Conservation (phyloP, 1,140 invertebrate species). For the Luehdorfia chinensis region DNA sequence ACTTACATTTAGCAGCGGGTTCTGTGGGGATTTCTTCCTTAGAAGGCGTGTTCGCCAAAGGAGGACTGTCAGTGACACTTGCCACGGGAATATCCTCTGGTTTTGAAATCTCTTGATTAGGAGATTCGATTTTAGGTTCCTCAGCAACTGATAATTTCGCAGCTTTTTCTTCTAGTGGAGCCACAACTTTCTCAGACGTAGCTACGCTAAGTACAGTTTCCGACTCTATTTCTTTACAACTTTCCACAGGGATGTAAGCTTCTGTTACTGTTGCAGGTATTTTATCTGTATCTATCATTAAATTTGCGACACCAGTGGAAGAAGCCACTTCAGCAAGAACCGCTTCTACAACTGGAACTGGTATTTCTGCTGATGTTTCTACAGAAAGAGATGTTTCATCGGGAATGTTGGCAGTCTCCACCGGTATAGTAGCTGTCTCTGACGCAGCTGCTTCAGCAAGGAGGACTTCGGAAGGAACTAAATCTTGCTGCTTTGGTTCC, state of each 20-base stretch:
- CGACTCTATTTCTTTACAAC: slow-evolving; percentile 23
- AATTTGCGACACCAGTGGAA: slow-evolving; percentile 6
- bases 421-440: slow-evolving; percentile 17
- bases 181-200: no score
- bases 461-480: no score
- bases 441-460: slow-evolving; percentile 22
- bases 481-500: no score
- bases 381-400: slow-evolving; percentile 10
- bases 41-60: slow-evolving; percentile 58
- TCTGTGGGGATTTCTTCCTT: slow-evolving; percentile 50
- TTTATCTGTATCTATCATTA: slow-evolving; percentile 19
- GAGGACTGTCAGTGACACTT: slow-evolving; percentile 52
- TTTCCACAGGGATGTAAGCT: slow-evolving; percentile 19
- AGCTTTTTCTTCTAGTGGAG: neutral
- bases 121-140: slow-evolving; percentile 24
- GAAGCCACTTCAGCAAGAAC: neutral
- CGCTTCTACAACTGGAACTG: slow-evolving; percentile 1
- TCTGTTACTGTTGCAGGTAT: slow-evolving; percentile 22
- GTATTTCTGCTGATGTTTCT: slow-evolving; percentile 9
- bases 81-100: slow-evolving; percentile 40
- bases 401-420: slow-evolving; percentile 25
- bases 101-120: slow-evolving; percentile 26
- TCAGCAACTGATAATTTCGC: slow-evolving; percentile 17
- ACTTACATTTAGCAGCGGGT: slow-evolving; percentile 68
- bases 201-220: no score